Evolutionary conservation across 2,888 invertebrate species (phyloP).

Genomic region (Erebia ligea): DNA sequence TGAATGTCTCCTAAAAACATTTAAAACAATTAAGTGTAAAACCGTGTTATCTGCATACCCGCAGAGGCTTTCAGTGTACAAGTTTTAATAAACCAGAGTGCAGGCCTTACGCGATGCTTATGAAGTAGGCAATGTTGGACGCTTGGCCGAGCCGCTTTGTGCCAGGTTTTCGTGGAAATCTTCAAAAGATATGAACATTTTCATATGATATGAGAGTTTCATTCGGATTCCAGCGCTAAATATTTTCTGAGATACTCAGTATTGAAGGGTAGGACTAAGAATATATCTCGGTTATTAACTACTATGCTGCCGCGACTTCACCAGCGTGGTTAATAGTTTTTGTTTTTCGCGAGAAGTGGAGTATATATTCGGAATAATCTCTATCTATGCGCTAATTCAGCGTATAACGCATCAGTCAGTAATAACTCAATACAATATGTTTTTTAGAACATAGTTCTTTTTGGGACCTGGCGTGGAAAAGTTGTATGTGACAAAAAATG

Average conservation of each 20-base stretch:
- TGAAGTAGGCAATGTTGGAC: constrained; percentile 23
- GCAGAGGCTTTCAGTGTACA: background rate
- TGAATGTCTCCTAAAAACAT: background rate
- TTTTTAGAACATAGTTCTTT: no score
- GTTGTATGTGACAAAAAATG: no score
- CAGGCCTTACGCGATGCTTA: constrained; percentile 15
- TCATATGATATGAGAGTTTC: constrained; percentile 17
- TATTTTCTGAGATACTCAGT: background rate
- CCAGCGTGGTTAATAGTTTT: no score
- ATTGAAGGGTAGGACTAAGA: no score
- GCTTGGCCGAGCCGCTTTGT: constrained; percentile 16
- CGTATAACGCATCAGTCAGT: no score
- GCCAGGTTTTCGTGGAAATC: constrained; percentile 20
- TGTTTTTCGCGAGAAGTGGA: no score
- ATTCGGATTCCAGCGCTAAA: constrained; percentile 6
- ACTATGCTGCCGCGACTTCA: no score
- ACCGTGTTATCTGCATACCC: background rate
- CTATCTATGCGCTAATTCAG: no score
- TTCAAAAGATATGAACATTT: constrained; percentile 14
- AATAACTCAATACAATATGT: no score
- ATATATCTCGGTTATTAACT: no score
- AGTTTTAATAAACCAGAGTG: constrained; percentile 32
- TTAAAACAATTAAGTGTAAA: background rate
- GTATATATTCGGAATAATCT: no score
- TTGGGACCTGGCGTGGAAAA: no score